A percentile compares a stretch with the other conserved stretches of the same genome.
phyloP scores from a whole-genome alignment of 2,888 invertebrate genomes.

The Rapana venosa region DNA sequence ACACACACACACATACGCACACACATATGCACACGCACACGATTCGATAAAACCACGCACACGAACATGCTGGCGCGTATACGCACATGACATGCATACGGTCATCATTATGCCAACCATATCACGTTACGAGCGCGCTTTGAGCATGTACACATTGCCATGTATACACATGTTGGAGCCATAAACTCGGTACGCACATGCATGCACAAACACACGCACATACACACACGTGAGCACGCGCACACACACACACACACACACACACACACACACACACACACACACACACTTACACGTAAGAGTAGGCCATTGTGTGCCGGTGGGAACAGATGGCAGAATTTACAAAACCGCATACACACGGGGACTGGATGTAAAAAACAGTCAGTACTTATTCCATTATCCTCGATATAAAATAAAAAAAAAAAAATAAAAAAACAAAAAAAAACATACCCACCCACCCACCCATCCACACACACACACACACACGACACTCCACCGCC shows the following conservation, averaged over 20 bases:
- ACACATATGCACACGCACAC: neutral
- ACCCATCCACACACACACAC: neutral
- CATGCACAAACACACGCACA: neutral
- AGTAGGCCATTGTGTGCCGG: too few relatives aligned
- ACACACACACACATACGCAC: neutral
- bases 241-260: slow-evolving; percentile 6
- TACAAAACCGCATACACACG: too few relatives aligned
- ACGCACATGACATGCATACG: neutral
- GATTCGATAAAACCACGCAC: neutral
- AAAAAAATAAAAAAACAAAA: too few relatives aligned
- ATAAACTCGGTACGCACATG: neutral
- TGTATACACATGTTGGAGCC: neutral
- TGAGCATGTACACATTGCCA: neutral
- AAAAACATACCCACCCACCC: too few relatives aligned
- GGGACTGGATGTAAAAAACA: too few relatives aligned
- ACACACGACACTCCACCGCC: neutral
- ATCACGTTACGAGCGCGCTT: neutral
- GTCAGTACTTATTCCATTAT: too few relatives aligned
- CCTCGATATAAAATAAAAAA: too few relatives aligned
- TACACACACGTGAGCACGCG: neutral
- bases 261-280: slow-evolving; percentile 22
- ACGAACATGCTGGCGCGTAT: neutral
- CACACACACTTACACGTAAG: too few relatives aligned
- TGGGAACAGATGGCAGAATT: too few relatives aligned
- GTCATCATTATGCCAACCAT: neutral